Evolutionary conservation across 1,140 invertebrate genomes (phyloP).

Genomic region (Oryctes rhinoceros): DNA sequence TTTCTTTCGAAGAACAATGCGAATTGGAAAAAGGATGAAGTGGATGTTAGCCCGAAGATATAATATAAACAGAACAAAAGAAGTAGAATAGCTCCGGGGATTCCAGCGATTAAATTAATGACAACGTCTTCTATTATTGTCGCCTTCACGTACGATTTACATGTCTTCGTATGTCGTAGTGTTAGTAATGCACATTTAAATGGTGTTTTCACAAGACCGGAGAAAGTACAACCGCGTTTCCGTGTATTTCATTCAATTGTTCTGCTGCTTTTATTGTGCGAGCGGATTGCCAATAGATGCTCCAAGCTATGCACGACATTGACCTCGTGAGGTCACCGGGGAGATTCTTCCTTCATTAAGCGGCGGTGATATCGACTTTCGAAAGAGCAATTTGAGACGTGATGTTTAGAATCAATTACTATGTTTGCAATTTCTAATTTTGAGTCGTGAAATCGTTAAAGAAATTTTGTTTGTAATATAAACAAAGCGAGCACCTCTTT

Average conservation of each 20-base stretch:
- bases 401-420: not conserved
- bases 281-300: not conserved
- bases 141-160: not conserved
- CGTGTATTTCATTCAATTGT: conserved; percentile 10
- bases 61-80: too few species aligned
- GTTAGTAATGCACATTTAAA: not conserved
- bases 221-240: not conserved
- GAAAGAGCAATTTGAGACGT: not conserved
- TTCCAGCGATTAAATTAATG: too few species aligned
- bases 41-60: too few species aligned
- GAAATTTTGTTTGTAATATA: not conserved
- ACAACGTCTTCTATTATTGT: too few species aligned
- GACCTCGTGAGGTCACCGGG: not conserved
- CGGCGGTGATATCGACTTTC: not conserved
- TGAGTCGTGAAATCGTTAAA: not conserved
- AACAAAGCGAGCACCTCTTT: not conserved
- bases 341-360: not conserved
- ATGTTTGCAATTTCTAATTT: conserved; percentile 3
- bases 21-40: too few species aligned
- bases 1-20: too few species aligned
- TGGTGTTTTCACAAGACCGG: not conserved
- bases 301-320: not conserved
- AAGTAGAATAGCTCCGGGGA: too few species aligned
- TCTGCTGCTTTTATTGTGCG: not conserved
- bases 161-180: not conserved